A percentile compares a stretch with the other conserved stretches of the same genome.
These are phyloP conservation scores for Vollenhovia emeryi DNA, from an alignment of 1,140 invertebrate genomes.

Conservation along the genomic window DNA sequence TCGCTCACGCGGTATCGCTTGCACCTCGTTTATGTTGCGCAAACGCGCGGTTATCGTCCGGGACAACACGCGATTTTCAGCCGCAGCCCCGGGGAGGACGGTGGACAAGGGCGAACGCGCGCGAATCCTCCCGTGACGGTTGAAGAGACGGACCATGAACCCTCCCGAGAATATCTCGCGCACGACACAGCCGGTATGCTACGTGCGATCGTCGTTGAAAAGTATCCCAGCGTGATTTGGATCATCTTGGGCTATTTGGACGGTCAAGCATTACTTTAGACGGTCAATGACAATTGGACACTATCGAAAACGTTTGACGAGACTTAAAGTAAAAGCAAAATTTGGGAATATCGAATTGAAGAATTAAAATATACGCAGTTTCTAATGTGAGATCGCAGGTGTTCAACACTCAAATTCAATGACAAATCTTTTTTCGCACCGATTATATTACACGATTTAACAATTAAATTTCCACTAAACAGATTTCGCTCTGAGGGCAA, in stretches of 20 bases:
- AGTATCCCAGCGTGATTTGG: not conserved
- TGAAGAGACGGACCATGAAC: not conserved
- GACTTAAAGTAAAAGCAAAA: no score
- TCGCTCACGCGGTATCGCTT: conserved; percentile 22
- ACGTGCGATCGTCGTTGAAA: not conserved
- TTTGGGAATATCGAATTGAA: no score
- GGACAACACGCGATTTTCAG: conserved; percentile 25
- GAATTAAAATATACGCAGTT: not conserved
- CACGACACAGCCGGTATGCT: not conserved
- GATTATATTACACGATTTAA: no score
- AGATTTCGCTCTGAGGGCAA: no score
- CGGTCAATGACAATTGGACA: not conserved
- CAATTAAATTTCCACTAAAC: no score
- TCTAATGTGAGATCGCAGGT: no score
- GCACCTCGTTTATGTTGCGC: conserved; percentile 49
- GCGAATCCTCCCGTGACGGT: not conserved
- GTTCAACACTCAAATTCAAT: no score
- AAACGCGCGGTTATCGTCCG: conserved; percentile 46
- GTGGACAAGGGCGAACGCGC: not conserved
- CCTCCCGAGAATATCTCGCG: not conserved
- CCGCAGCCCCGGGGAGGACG: not conserved
- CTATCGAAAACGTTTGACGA: not conserved
- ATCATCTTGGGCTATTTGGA: not conserved
- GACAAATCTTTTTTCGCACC: no score
- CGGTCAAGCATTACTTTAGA: not conserved